These are phyloP conservation scores for Tenthredo notha DNA, from an alignment of 2,888 invertebrate genomes.

Conservation along the genomic window DNA sequence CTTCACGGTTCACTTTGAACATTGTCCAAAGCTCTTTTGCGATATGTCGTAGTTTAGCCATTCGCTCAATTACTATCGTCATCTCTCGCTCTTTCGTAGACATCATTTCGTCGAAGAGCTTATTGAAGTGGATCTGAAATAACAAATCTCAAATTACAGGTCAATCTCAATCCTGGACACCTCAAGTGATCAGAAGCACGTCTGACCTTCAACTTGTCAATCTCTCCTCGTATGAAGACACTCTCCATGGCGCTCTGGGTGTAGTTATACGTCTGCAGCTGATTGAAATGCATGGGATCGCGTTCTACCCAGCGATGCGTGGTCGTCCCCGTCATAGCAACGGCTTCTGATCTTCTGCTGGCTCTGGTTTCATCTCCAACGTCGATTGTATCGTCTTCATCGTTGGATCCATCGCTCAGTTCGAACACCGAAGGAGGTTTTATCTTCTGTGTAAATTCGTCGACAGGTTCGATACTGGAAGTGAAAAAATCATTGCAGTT, in stretches of 20 bases:
- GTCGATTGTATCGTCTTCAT: constrained; percentile 25
- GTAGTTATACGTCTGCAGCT: constrained; percentile 42
- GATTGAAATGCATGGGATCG: constrained; percentile 47
- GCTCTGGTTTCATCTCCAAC: constrained; percentile 19
- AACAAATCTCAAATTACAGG: background rate
- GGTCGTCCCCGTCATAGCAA: constrained; percentile 48
- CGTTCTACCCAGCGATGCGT: constrained; percentile 43
- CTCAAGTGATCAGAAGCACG: background rate
- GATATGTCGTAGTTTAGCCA: constrained; percentile 84
- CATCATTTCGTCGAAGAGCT: constrained; percentile 85
- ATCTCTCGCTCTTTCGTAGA: constrained; percentile 84
- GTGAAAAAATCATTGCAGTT: background rate
- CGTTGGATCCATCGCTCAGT: constrained; percentile 11
- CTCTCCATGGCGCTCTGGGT: constrained; percentile 39
- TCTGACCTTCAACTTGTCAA: constrained; percentile 46
- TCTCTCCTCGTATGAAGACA: constrained; percentile 40
- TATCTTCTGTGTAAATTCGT: constrained; percentile 16
- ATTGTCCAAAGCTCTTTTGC: constrained; percentile 78
- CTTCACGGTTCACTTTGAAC: constrained; percentile 56
- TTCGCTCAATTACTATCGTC: constrained; percentile 82
- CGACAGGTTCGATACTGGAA: constrained; percentile 29
- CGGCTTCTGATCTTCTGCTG: constrained; percentile 47
- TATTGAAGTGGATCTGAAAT: constrained; percentile 82
- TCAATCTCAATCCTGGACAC: background rate
- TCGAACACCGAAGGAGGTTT: constrained; percentile 32